Base-by-base conservation (phyloP, 2,797 vertebrate species). In the Melanotaenia nigrans region DNA sequence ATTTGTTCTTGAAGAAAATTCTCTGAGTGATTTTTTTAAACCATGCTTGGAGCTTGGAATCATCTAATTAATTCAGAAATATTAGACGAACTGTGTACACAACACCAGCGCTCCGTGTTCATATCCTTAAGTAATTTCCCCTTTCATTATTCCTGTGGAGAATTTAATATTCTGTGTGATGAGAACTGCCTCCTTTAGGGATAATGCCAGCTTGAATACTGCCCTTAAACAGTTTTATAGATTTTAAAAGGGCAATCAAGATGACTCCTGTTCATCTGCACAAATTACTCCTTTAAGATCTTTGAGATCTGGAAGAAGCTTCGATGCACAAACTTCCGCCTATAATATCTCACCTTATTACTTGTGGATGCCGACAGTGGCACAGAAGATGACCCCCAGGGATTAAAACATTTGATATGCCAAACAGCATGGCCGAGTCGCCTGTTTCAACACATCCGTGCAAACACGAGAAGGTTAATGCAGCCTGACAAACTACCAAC, bases 401-500 rank as follows among this genome's bases (percentile, higher is more conserved):
- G 87, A 86, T 89, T 87, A 73, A 77, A 90, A 76, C 82, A 85
- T 89, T 92, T 82, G 85, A 90, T 90, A 82, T 74, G 76, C 89
- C 83, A 83, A 89, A 81, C 86, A 79, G 66, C 51, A 49, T 78
- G 84, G 75, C 81, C 38, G 73, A 79, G 74, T 77, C 25, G 78
- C 76, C 84, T 85, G 89, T 92, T 92, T 82, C 88, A 91, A 92
- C 89, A 92, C 85, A 70, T 90, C 87, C 81, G 82, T 89, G 90
- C 92, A 93, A 94, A 93, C 91, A 91, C 18, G 84, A 83, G 86
- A 93, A 94, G 92, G 93, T 93, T 93, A 94, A 93, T 92, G 89
- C 90, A 89, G 91, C 90, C 89, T 85, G 92, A 92, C 90, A 92
- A 93, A 93, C 92, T 87, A 79, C 61, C 77, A 87, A 73, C 82